A percentile compares a stretch with the other conserved stretches of the same genome.
Evolutionary conservation across 2,113 vertebrate genomes (phyloP).

Genomic region (Tyto alba): DNA sequence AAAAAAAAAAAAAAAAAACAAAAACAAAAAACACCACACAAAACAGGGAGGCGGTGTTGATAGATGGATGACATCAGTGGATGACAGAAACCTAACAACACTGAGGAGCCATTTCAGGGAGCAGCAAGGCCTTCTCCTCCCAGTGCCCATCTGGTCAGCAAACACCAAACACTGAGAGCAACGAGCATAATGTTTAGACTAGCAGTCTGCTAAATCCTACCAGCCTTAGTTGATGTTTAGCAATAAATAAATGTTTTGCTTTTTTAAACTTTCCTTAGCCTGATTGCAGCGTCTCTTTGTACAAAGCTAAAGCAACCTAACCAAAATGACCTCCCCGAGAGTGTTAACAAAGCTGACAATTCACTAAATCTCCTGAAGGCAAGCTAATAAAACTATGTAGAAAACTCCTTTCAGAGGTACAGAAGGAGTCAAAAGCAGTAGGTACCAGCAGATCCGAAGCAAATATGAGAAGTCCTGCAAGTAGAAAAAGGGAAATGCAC

Average conservation of each 20-base stretch:
- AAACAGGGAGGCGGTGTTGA: background rate
- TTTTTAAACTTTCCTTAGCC: background rate
- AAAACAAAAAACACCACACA: no score
- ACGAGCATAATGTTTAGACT: background rate
- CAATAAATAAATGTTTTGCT: background rate
- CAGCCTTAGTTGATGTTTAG: background rate
- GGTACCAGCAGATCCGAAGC: background rate
- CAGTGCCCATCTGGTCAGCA: background rate
- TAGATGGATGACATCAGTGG: background rate
- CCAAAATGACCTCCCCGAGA: background rate
- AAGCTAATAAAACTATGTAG: no score
- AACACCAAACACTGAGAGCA: background rate
- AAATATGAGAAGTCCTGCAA: background rate
- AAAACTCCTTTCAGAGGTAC: background rate
- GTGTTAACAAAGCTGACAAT: background rate
- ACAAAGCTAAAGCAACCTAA: background rate
- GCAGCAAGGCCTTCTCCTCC: background rate
- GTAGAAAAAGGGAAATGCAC: rapidly evolving
- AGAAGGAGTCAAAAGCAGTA: background rate
- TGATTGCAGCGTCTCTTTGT: background rate
- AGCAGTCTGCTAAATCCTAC: background rate
- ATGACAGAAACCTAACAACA: background rate
- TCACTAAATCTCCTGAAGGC: background rate
- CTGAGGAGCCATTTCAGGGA: background rate
- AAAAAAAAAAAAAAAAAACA: background rate